These are phyloP conservation scores for Arothron firmamentum DNA, from an alignment of 2,113 vertebrate species.

Conservation along the genomic window DNA sequence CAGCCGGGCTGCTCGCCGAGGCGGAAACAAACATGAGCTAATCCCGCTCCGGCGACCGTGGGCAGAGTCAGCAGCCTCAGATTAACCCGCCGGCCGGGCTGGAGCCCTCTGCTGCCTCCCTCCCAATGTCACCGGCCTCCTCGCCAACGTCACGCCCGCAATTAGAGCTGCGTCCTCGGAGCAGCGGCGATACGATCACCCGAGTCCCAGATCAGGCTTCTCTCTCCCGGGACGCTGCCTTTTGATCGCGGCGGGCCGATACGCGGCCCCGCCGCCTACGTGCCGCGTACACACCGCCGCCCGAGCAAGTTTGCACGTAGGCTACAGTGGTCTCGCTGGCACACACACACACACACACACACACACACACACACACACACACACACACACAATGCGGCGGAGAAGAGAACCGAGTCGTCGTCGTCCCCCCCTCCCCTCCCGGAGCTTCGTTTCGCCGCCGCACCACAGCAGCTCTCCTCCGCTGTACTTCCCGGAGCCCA, in stretches of 20 bases:
- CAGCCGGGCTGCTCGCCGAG: constrained; percentile 10
- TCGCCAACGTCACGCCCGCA: constrained; percentile 51
- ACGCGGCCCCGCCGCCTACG: constrained; percentile 68
- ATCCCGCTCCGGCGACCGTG: constrained; percentile 26
- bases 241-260: constrained; percentile 73
- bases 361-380: constrained; percentile 25
- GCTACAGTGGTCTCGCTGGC: constrained; percentile 44
- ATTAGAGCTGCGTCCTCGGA: constrained; percentile 56
- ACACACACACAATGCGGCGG: constrained; percentile 43
- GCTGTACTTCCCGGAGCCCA: background rate
- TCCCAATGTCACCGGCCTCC: constrained; percentile 25
- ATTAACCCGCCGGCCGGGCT: too few species aligned
- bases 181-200: constrained; percentile 53
- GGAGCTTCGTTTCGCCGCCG: constrained; percentile 17
- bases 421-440: background rate
- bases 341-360: constrained; percentile 24
- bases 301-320: constrained; percentile 75
- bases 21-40: constrained; percentile 47
- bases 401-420: constrained; percentile 39
- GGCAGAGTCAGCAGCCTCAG: constrained; percentile 21
- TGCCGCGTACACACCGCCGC: constrained; percentile 64
- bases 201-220: constrained; percentile 52
- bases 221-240: constrained; percentile 58
- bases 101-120: too few species aligned
- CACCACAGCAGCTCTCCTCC: background rate